Evolutionary conservation across 2,797 vertebrate genomes (phyloP).

Genomic region (Cossypha polioptera): DNA sequence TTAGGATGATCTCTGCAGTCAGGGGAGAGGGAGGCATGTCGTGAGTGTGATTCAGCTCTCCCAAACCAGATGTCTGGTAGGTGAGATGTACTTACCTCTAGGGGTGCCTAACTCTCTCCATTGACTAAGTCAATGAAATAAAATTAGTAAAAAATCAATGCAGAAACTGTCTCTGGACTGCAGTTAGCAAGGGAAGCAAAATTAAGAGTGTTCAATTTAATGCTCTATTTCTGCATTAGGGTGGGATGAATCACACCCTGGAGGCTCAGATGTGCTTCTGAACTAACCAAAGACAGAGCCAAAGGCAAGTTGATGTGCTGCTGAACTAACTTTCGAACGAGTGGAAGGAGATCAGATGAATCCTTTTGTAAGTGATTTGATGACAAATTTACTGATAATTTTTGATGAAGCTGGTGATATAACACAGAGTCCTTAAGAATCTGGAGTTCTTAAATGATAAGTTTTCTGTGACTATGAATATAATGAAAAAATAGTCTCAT

Average conservation of each 20-base stretch:
- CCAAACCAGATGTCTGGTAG: not conserved
- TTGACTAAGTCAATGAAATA: not conserved
- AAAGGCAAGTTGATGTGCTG: not conserved
- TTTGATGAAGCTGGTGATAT: not conserved
- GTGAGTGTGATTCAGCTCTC: not conserved
- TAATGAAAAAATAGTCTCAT: not conserved
- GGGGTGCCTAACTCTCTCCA: not conserved
- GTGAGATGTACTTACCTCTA: not conserved
- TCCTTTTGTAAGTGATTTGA: not conserved
- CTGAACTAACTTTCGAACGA: not conserved
- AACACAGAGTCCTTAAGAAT: not conserved
- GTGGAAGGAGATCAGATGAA: not conserved
- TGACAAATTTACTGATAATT: not conserved
- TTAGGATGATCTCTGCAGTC: not conserved
- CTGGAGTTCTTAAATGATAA: not conserved
- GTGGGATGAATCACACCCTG: not conserved
- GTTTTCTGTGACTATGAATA: not conserved
- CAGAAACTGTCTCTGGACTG: not conserved
- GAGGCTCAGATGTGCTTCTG: not conserved
- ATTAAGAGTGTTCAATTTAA: constrained; percentile 6
- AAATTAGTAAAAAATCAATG: not conserved
- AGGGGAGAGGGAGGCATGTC: not conserved
- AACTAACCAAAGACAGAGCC: not conserved
- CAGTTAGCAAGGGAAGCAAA: constrained; percentile 22
- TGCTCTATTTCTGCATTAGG: not conserved